Evolutionary conservation across 2,888 invertebrate species (phyloP), one percentile per base, ranked within the genome.

Genomic region (Junonia oenone): DNA sequence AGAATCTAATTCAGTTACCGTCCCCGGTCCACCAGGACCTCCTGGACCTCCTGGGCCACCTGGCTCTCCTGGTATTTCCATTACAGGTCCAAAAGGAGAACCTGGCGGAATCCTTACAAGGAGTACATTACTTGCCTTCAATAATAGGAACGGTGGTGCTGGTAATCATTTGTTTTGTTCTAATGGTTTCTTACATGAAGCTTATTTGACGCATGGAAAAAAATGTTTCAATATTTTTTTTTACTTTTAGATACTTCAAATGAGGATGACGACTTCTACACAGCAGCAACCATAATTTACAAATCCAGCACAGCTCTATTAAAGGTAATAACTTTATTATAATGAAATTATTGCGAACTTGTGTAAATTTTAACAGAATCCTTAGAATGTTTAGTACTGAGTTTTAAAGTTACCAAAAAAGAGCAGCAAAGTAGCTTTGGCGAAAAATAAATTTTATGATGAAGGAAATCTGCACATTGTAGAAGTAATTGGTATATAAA

Each of bases 61-160:
- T 0, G 84, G 85, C 0, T 66, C 75, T 0, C 77, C 76, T 1
- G 86, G 86, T 0, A 2, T 75, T n/a, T 76, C 84, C 0, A 55
- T 84, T 14, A 66, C 61, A 1, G 85, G 83, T 4, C 78, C 80
- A 1, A 83, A 83, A 63, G 85, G 84, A 11, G 81, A 84, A 67
- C 80, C 83, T 0, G 75, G 73, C 1, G 68, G 60, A 31, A 66
- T 72, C n/a, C 61, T 68, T 27, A 47, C 51, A 31, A 43, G 46
- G 40, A 61, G 27, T 11, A 38, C 51, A 5, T 13, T 61, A 9
- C 46, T 45, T 37, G 35, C 43, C 19, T 58, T 52, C 19, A 46
- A 43, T 9, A 29, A 55, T 14, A 33, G 37, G n/a, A 33, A 45
- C 19, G n/a, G 31, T 22, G 31, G 26, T 17, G 22, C 51, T 31